Evolutionary conservation across 2,888 invertebrate species (phyloP), one percentile per base, ranked within the genome.

Genomic region (Zaprionus obscuricornis): DNA sequence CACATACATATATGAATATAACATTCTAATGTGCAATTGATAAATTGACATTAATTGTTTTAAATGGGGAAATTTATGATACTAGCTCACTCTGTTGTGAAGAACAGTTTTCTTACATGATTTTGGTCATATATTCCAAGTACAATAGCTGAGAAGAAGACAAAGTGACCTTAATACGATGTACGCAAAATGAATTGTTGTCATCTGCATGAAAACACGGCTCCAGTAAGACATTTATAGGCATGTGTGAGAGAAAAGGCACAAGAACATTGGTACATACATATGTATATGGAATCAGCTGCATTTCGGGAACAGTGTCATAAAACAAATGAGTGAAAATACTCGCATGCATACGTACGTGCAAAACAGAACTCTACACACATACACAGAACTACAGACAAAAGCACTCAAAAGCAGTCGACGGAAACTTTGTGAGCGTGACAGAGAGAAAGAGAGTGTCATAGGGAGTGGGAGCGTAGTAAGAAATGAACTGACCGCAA

Each of bases 241-340:
- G n/a, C n/a, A n/a, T n/a, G n/a, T n/a, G n/a, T n/a, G 1, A 4
- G 1, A n/a, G 10, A 2, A 3, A 17, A 18, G n/a, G 20, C 33
- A 31, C 8, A 13, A 11, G 33, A 33, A 33, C 17, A 26, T n/a
- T n/a, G 39, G 8, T 22, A 16, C 24, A 14, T 18, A 43, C 22
- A 20, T 18, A 62, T 20, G 33, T 33, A 31, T 13, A 24, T 51
- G 45, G 43, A 34, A 51, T 50, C 65, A 56, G 65, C 51, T 65
- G 52, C 37, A 43, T 45, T 59, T 63, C 45, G 39, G 50, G 50
- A 43, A 56, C 47, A 66, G 39, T 26, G 39, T 26, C 68, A 59
- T 56, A 49, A 55, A 59, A 55, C 58, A 64, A 69, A 55, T 65
- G 69, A 58, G 34, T 29, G 36, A 27, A n/a, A n/a, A 29, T 42